phyloP scores from a whole-genome alignment of 2,113 vertebrate genomes.

The Nannospalax galili region DNA sequence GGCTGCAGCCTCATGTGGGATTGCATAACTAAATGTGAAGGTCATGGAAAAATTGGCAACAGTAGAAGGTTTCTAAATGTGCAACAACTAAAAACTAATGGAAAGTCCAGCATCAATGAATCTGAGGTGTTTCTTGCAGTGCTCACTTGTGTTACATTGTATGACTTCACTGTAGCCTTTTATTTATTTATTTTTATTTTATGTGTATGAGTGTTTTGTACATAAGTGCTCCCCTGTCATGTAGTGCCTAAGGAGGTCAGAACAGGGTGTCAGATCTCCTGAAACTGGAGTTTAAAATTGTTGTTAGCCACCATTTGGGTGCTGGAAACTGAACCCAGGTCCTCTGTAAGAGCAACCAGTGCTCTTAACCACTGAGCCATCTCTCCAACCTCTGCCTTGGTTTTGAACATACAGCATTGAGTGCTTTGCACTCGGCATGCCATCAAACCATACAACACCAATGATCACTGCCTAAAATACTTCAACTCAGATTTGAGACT shows the following conservation, averaged over 20 bases:
- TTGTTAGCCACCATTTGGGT: too few relatives aligned
- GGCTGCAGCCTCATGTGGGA: neutral
- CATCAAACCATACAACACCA: neutral
- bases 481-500: neutral
- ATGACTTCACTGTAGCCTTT: neutral
- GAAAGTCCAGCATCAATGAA: neutral
- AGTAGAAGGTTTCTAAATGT: neutral
- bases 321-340: too few relatives aligned
- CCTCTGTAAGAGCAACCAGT: too few relatives aligned
- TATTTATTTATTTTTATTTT: too few relatives aligned
- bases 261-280: too few relatives aligned
- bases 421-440: neutral
- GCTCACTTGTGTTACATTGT: neutral
- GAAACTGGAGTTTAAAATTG: too few relatives aligned
- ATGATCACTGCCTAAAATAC: neutral
- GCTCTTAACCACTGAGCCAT: too few relatives aligned
- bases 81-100: neutral
- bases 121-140: neutral
- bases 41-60: neutral
- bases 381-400: neutral
- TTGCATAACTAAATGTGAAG: neutral
- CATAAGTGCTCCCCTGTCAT: too few relatives aligned
- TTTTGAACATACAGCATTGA: neutral
- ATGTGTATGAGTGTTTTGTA: too few relatives aligned
- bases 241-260: too few relatives aligned